Conservation (phyloP, 2,888 invertebrate species). For the Ormyrus thymus region DNA sequence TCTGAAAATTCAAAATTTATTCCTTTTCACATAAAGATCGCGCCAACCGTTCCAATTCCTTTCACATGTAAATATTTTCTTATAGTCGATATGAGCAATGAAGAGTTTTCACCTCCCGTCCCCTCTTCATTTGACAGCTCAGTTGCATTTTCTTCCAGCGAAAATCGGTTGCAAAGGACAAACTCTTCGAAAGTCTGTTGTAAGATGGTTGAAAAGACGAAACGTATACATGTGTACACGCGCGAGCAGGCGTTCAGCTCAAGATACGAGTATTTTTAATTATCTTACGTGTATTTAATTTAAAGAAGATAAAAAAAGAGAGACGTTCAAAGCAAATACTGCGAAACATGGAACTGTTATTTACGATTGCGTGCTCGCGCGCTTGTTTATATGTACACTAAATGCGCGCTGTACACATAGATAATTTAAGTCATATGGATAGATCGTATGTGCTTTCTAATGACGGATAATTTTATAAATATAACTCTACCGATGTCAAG, state of each 20-base stretch:
- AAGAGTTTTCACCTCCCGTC: conserved; percentile 30
- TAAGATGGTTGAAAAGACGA: conserved; percentile 42
- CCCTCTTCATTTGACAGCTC: conserved; percentile 27
- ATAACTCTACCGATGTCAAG: conserved; percentile 70
- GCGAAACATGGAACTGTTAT: conserved; percentile 6
- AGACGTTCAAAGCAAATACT: conserved; percentile 31
- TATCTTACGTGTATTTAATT: conserved; percentile 47
- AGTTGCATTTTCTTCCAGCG: conserved; percentile 54
- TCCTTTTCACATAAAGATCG: conserved; percentile 24
- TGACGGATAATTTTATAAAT: conserved; percentile 74
- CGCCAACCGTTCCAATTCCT: conserved; percentile 38
- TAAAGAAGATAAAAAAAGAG: conserved; percentile 22
- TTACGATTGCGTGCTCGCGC: conserved; percentile 44
- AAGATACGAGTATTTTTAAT: conserved; percentile 46
- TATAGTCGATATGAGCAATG: conserved; percentile 41
- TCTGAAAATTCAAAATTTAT: conserved; percentile 44
- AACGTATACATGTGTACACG: conserved; percentile 45
- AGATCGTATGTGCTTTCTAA: conserved; percentile 74
- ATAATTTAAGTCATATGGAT: conserved; percentile 72
- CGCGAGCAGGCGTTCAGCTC: conserved; percentile 33
- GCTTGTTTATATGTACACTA: conserved; percentile 43
- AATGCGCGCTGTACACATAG: conserved; percentile 56
- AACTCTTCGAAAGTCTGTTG: conserved; percentile 40
- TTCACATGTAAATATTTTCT: conserved; percentile 52
- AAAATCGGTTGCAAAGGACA: conserved; percentile 43